Percentiles rank a stretch among this genome's conserved stretches.
Conservation (phyloP, 2,113 vertebrate species). For the Octodon degus region DNA sequence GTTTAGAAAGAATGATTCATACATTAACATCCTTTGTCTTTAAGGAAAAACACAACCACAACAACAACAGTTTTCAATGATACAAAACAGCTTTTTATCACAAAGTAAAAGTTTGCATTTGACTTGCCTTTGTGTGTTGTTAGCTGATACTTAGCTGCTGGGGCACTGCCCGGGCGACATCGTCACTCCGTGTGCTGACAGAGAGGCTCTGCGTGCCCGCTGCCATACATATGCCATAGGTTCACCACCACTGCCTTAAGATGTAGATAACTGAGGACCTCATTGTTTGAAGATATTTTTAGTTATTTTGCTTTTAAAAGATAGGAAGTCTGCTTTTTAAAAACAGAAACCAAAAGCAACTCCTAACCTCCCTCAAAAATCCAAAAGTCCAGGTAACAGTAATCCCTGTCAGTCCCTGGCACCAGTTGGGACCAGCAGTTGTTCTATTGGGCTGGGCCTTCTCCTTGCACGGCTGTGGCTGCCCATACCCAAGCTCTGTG, state of each 20-base stretch:
- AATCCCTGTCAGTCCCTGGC: background rate
- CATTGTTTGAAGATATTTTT: background rate
- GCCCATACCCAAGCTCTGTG: accelerated
- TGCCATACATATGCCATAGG: background rate
- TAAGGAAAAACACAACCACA: background rate
- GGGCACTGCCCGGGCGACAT: background rate
- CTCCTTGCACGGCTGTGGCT: background rate
- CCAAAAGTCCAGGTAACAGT: background rate
- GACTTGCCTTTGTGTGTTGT: background rate
- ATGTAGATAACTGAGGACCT: background rate
- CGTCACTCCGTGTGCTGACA: background rate
- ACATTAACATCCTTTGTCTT: background rate
- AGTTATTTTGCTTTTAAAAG: background rate
- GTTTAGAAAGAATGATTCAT: background rate
- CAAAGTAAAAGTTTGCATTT: background rate
- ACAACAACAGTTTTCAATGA: background rate
- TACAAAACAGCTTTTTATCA: background rate
- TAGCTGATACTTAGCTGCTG: background rate
- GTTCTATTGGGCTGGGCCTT: background rate
- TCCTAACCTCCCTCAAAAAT: background rate
- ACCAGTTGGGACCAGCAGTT: too few relatives aligned
- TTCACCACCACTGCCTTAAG: background rate
- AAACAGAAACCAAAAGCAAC: background rate
- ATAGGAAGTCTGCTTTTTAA: background rate
- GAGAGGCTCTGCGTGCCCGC: background rate